phyloP scores from a whole-genome alignment of 2,113 vertebrate genomes.

The Colossoma macropomum region DNA sequence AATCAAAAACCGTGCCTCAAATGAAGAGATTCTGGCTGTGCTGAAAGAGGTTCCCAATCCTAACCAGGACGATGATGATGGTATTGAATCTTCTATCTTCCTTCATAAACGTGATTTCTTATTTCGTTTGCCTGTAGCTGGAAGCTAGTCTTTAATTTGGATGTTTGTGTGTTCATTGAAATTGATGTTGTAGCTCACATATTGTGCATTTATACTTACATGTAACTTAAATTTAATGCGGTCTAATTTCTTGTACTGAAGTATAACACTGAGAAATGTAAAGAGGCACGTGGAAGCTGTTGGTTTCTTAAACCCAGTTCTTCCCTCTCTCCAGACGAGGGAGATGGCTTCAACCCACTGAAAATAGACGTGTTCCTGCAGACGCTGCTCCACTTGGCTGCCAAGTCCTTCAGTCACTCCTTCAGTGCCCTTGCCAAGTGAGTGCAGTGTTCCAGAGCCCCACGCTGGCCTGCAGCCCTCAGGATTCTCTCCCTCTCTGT shows the following conservation, averaged over 20 bases:
- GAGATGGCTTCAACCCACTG: constrained; percentile 93
- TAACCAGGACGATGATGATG: constrained; percentile 96
- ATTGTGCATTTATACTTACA: not conserved
- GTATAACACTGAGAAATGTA: not conserved
- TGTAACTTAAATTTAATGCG: not conserved
- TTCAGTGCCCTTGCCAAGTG: constrained; percentile 98
- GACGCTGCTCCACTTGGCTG: constrained; percentile 91
- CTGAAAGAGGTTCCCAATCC: constrained; percentile 96
- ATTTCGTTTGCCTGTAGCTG: not conserved
- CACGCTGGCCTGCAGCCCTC: not conserved
- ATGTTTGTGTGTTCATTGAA: not conserved
- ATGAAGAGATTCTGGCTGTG: constrained; percentile 91
- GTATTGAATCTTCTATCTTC: constrained; percentile 65
- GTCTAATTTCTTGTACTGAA: not conserved
- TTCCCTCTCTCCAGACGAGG: constrained; percentile 83
- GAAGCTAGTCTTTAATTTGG: not conserved
- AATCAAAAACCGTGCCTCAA: constrained; percentile 94
- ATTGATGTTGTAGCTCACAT: not conserved
- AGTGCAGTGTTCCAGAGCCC: constrained; percentile 62
- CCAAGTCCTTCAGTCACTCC: constrained; percentile 97
- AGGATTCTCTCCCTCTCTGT: not conserved
- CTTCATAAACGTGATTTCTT: not conserved
- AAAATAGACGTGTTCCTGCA: constrained; percentile 98
- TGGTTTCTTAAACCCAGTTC: not conserved
- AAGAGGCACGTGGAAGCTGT: not conserved